Percentiles rank a stretch among this genome's conserved stretches.
Evolutionary conservation across 2,888 invertebrate genomes (phyloP).

Genomic region (Stenchaetothrips biformis): DNA sequence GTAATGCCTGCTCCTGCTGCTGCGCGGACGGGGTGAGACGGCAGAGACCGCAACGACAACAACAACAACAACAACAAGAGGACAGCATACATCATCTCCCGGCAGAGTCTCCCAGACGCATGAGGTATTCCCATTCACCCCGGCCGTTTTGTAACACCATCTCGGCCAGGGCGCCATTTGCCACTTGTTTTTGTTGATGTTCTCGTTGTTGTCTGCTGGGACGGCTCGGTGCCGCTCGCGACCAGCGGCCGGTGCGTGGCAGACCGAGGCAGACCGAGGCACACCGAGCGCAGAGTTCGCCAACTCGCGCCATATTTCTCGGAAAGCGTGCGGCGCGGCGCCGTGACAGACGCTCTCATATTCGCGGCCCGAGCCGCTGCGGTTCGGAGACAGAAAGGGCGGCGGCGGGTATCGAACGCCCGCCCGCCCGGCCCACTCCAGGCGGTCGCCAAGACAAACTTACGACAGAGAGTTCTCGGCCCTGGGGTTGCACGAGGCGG

Average conservation of each 20-base stretch:
- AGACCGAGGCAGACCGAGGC: neutral
- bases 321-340: neutral
- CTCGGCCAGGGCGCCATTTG: no score
- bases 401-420: neutral
- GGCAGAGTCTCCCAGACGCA: no score
- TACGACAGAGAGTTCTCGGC: neutral
- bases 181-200: no score
- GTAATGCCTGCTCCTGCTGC: neutral
- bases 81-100: no score
- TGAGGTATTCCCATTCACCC: no score
- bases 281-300: neutral
- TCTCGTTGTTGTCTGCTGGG: no score
- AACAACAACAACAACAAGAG: no score
- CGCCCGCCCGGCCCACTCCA: neutral
- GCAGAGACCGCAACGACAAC: neutral
- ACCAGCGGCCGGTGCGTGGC: no score
- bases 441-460: neutral
- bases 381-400: neutral
- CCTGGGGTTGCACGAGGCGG: neutral
- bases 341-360: neutral
- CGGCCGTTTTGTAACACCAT: no score
- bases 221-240: no score
- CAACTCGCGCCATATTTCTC: conserved; percentile 8
- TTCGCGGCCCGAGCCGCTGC: neutral
- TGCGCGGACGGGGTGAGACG: neutral